Evolutionary conservation across 1,140 invertebrate genomes (phyloP), one percentile per base, ranked within the genome.

Genomic region (Sarcophaga bullata): DNA sequence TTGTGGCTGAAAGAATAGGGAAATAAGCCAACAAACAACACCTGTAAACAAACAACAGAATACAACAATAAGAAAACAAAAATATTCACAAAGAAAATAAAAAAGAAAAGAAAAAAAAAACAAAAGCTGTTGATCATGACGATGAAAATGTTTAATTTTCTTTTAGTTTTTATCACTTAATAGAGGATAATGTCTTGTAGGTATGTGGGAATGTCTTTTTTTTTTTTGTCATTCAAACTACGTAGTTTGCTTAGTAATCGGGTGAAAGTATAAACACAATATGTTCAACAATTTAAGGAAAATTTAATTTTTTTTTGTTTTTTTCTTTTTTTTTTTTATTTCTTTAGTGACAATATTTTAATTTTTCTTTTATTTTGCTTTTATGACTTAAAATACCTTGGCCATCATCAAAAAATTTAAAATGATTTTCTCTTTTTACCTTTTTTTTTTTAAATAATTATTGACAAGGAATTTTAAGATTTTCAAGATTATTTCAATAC

Each of bases 201-300:
- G 13, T 58, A 58, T 58, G n/a, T 58, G 54, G 7, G 13, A 58
- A 58, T 58, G 13, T 68, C 3, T 19, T 8, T 17, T 68, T 68
- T 0, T n/a, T 68, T 25, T 68, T 68, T 19, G 62, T 8, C n/a
- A 17, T 13, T 17, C 17, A 68, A 37, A 68, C n/a, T 68, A 68
- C 62, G 62, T 68, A 68, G 62, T 68, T 68, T 68, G n/a, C 62
- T 68, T 68, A 68, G 62, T 68, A 25, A 68, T 68, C 17, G 17
- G 62, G 62, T 68, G 62, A 68, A 68, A 68, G 62, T 68, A 68
- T 25, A 68, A 19, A 25, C 58, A 62, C 15, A 58, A 68, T 19
- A 68, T n/a, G 19, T 68, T 19, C 62, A 68, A 68, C 8, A 68
- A 8, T 8, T 58, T 15, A 62, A 62, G 54, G 50, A 52, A 52